phyloP scores from a whole-genome alignment of 2,113 vertebrate species.

The Aptenodytes forsteri region DNA sequence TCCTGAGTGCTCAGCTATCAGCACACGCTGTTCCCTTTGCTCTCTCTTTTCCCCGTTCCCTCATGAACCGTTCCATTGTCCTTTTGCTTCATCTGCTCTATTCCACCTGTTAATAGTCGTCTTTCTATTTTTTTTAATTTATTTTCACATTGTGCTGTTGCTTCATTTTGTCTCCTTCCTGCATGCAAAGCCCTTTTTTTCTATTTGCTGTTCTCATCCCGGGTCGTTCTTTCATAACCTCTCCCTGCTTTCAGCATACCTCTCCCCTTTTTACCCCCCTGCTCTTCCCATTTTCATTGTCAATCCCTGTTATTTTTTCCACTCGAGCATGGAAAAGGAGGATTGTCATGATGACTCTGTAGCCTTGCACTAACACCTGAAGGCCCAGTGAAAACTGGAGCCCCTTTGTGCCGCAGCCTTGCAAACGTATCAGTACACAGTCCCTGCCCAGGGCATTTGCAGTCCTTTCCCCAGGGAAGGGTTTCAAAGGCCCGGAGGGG shows the following conservation, averaged over 20 bases:
- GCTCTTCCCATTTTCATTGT: background rate
- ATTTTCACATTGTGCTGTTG: background rate
- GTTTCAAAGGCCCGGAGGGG: background rate
- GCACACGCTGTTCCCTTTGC: background rate
- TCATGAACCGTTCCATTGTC: background rate
- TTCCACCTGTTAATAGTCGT: background rate
- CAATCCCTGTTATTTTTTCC: background rate
- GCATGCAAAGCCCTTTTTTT: background rate
- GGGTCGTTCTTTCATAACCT: background rate
- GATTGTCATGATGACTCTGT: background rate
- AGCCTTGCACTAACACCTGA: background rate
- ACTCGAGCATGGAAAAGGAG: background rate
- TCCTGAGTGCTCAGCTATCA: conserved; percentile 8
- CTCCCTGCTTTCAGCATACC: background rate
- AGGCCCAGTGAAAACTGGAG: background rate
- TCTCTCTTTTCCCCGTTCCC: background rate
- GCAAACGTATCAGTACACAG: background rate
- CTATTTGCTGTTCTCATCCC: background rate
- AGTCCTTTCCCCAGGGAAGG: background rate
- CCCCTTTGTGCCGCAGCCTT: background rate
- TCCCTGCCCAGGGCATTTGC: background rate
- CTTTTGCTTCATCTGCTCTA: background rate
- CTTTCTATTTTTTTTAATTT: background rate
- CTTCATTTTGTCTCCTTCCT: background rate
- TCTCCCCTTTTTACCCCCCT: background rate